phyloP scores from a whole-genome alignment of 1,140 invertebrate genomes.

The Danaus plexippus region DNA sequence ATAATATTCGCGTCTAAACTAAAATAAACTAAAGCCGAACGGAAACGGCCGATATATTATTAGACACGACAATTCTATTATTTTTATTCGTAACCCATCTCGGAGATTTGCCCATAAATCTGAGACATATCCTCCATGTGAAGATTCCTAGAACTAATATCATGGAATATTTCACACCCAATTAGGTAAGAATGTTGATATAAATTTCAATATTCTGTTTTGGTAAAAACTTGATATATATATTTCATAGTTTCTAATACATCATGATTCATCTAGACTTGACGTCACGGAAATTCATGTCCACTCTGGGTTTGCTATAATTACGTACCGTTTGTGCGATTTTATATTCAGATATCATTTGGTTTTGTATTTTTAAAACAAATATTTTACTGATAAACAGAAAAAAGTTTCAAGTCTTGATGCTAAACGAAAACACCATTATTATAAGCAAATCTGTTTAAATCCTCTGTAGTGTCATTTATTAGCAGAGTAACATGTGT shows the following conservation, averaged over 20 bases:
- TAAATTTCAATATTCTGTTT: no score
- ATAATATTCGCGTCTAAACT: slow-evolving; percentile 64
- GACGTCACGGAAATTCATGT: no score
- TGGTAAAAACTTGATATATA: no score
- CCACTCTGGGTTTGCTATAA: no score
- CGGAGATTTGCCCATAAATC: slow-evolving; percentile 62
- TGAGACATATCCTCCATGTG: slow-evolving; percentile 39
- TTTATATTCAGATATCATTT: no score
- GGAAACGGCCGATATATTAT: slow-evolving; percentile 67
- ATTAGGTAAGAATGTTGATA: slow-evolving; percentile 35
- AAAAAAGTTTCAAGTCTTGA: no score
- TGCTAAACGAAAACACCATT: no score
- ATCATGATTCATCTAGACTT: no score
- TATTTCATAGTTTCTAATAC: no score
- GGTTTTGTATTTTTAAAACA: no score
- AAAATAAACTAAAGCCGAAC: slow-evolving; percentile 66
- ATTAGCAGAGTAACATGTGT: slow-evolving; percentile 35
- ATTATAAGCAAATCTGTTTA: slow-evolving; percentile 2
- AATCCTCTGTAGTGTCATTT: slow-evolving; percentile 31
- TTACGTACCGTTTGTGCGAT: no score
- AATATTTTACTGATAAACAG: no score
- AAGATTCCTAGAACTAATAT: slow-evolving; percentile 45
- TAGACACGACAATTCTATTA: slow-evolving; percentile 70
- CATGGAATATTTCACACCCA: slow-evolving; percentile 38
- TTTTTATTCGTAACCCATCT: slow-evolving; percentile 69